Evolutionary conservation across 2,113 vertebrate species (phyloP).

Genomic region (Pantherophis guttatus): DNA sequence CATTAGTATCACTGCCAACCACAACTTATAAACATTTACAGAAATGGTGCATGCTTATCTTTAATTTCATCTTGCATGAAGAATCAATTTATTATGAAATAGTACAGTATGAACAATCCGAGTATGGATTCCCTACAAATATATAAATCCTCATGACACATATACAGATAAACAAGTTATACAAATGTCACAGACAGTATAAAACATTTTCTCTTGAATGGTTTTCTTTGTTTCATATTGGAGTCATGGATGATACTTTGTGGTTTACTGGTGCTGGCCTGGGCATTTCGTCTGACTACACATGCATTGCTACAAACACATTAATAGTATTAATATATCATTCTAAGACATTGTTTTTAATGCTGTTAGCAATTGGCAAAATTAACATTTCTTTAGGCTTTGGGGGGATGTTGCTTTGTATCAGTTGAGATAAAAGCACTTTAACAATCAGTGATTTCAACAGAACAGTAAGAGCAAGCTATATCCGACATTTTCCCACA

Average conservation of each 20-base stretch:
- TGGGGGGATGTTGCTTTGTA: constrained; percentile 39
- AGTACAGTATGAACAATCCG: constrained; percentile 62
- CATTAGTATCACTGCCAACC: constrained; percentile 43
- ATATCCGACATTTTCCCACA: background rate
- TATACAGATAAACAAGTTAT: constrained; percentile 55
- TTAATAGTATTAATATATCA: constrained; percentile 46
- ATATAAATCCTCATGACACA: constrained; percentile 63
- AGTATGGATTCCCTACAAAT: constrained; percentile 61
- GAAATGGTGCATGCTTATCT: constrained; percentile 36
- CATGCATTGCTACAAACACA: constrained; percentile 60
- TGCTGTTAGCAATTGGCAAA: constrained; percentile 44
- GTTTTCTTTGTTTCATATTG: constrained; percentile 43
- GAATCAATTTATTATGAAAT: constrained; percentile 58
- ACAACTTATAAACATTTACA: constrained; percentile 42
- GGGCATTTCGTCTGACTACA: constrained; percentile 46
- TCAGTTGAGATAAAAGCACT: background rate
- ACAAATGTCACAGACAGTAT: constrained; percentile 50
- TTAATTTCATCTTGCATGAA: constrained; percentile 45
- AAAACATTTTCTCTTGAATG: constrained; percentile 57
- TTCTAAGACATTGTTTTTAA: constrained; percentile 58
- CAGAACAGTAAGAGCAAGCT: background rate
- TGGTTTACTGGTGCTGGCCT: constrained; percentile 40
- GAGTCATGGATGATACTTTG: constrained; percentile 44
- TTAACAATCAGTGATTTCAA: background rate
- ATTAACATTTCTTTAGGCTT: constrained; percentile 43